Percentiles rank a stretch among this genome's conserved stretches.
Evolutionary conservation across 2,888 invertebrate genomes (phyloP).

Genomic region (Margaritifera margaritifera): DNA sequence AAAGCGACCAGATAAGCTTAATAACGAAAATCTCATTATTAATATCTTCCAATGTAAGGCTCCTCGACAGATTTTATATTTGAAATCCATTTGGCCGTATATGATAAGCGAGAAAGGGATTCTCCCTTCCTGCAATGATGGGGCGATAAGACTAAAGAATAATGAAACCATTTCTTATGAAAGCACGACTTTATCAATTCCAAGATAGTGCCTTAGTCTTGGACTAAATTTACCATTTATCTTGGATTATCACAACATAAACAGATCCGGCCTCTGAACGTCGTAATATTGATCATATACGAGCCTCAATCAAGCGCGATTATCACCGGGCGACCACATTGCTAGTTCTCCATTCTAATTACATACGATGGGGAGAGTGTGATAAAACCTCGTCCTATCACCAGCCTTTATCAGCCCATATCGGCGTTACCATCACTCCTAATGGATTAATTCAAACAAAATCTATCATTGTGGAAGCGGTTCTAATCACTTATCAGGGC

Average conservation of each 20-base stretch:
- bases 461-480: slow-evolving; percentile 55
- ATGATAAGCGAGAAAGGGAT: slow-evolving; percentile 31
- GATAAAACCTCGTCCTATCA: slow-evolving; percentile 54
- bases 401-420: slow-evolving; percentile 42
- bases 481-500: slow-evolving; percentile 56
- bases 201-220: slow-evolving; percentile 28
- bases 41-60: slow-evolving; percentile 25
- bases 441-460: slow-evolving; percentile 65
- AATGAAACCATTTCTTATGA: slow-evolving; percentile 43
- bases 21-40: slow-evolving; percentile 41
- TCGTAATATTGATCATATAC: slow-evolving; percentile 57
- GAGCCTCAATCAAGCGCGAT: slow-evolving; percentile 57
- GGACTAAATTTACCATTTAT: slow-evolving; percentile 57
- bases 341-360: slow-evolving; percentile 60
- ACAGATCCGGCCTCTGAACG: slow-evolving; percentile 35
- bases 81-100: slow-evolving; percentile 47
- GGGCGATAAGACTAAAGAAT: slow-evolving; percentile 30
- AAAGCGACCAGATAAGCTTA: slow-evolving; percentile 36
- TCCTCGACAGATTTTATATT: slow-evolving; percentile 40
- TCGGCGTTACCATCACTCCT: slow-evolving; percentile 49
- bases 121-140: slow-evolving; percentile 18
- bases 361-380: slow-evolving; percentile 56
- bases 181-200: slow-evolving; percentile 41
- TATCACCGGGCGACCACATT: slow-evolving; percentile 53
- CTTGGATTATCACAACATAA: slow-evolving; percentile 50